Evolutionary conservation across 2,888 invertebrate species (phyloP).

Genomic region (Synanthedon myopaeformis): DNA sequence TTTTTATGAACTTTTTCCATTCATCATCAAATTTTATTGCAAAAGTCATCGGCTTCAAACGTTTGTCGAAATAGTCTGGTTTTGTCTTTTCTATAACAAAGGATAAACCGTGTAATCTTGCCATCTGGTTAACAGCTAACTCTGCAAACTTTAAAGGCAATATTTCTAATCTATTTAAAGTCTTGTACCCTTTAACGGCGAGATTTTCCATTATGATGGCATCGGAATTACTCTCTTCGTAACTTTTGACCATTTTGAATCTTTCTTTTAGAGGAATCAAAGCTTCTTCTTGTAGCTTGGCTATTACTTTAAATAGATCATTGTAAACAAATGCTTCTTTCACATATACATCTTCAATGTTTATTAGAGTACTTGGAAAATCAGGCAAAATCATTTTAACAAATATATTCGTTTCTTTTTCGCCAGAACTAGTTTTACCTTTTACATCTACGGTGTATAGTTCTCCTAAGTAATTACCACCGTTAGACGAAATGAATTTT

Average conservation of each 20-base stretch:
- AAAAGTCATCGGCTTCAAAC: conserved; percentile 15
- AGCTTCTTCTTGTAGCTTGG: conserved; percentile 16
- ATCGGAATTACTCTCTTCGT: conserved; percentile 11
- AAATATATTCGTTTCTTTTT: conserved; percentile 29
- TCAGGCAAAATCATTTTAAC: conserved; percentile 22
- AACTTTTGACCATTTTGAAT: conserved; percentile 14
- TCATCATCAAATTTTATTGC: conserved; percentile 17
- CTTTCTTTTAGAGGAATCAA: conserved; percentile 11
- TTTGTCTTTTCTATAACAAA: conserved; percentile 15
- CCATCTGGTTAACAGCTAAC: conserved; percentile 16
- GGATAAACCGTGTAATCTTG: conserved; percentile 21
- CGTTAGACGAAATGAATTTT: conserved; percentile 7
- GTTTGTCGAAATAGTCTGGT: conserved; percentile 6
- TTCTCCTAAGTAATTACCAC: conserved; percentile 30
- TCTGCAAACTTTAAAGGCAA: conserved; percentile 19
- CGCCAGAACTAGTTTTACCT: conserved; percentile 23
- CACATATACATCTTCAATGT: conserved; percentile 16
- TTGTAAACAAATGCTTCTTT: conserved; percentile 25
- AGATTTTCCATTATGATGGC: conserved; percentile 21
- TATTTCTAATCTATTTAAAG: conserved; percentile 13
- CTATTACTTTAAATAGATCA: conserved; percentile 17
- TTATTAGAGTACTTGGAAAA: conserved; percentile 12
- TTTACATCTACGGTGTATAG: conserved; percentile 28
- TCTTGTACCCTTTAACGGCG: conserved; percentile 18
- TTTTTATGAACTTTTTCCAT: conserved; percentile 15